These are phyloP conservation scores for Eriocheir sinensis DNA, from an alignment of 1,140 invertebrate species.

Conservation along the genomic window DNA sequence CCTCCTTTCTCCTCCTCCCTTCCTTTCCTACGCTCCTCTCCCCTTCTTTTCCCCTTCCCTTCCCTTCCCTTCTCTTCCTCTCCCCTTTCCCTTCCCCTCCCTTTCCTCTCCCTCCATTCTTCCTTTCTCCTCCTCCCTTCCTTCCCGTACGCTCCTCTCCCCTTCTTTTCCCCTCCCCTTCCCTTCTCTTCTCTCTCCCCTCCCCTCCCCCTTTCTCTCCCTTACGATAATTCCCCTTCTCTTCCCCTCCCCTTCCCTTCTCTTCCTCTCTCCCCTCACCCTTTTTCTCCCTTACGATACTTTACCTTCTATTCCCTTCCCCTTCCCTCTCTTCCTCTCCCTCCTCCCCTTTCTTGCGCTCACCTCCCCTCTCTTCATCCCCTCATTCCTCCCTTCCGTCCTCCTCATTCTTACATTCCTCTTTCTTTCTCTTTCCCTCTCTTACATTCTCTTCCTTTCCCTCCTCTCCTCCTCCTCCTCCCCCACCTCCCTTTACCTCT, in stretches of 20 bases:
- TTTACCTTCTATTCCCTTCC: no score
- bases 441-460: background rate
- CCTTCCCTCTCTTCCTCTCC: background rate
- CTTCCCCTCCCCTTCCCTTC: no score
- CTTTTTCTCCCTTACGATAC: background rate
- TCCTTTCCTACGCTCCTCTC: background rate
- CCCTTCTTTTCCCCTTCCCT: no score
- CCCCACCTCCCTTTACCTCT: background rate
- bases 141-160: no score
- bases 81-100: constrained; percentile 19
- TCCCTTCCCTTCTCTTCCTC: no score
- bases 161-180: background rate
- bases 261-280: background rate
- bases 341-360: background rate
- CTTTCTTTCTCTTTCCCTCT: no score
- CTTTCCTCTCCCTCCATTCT: background rate
- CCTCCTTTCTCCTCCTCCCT: constrained; percentile 19
- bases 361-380: background rate
- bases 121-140: no score
- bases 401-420: no score
- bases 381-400: background rate
- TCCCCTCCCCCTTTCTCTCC: no score
- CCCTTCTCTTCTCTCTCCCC: background rate
- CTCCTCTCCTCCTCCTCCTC: no score
- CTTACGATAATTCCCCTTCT: background rate